Evolutionary conservation across 2,113 vertebrate genomes (phyloP).

Genomic region (Sisor rabdophorus): DNA sequence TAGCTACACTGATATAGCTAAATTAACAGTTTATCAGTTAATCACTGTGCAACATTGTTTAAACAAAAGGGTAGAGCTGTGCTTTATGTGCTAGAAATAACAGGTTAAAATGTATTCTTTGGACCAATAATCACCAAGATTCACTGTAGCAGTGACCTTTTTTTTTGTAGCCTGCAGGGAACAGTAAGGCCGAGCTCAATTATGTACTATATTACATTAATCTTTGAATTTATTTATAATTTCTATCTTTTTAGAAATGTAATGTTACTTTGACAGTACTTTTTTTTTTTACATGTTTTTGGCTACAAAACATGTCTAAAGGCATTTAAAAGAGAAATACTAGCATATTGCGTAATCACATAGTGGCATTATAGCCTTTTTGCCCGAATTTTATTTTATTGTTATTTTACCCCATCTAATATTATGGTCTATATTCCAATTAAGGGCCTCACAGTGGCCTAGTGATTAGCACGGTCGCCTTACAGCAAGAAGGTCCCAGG

Average conservation of each 20-base stretch:
- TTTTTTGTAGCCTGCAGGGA: not conserved
- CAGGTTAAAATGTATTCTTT: not conserved
- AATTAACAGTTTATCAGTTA: not conserved
- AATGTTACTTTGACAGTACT: too few relatives aligned
- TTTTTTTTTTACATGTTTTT: too few relatives aligned
- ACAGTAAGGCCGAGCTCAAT: too few relatives aligned
- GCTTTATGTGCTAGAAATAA: not conserved
- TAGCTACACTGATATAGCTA: not conserved
- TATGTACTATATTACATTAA: not conserved
- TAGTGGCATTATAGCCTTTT: not conserved
- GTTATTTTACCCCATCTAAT: not conserved
- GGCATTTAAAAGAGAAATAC: too few relatives aligned
- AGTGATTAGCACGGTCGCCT: too few relatives aligned
- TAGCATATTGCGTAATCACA: too few relatives aligned
- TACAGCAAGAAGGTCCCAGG: too few relatives aligned
- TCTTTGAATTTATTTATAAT: not conserved
- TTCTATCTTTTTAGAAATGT: too few relatives aligned
- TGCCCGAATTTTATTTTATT: not conserved
- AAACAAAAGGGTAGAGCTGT: slow-evolving; percentile 8
- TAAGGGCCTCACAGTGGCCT: too few relatives aligned
- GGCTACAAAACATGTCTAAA: too few relatives aligned
- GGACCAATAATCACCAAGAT: slow-evolving; percentile 1
- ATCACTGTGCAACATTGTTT: not conserved
- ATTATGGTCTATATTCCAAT: not conserved
- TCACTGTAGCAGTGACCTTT: not conserved